Evolutionary conservation across 2,888 invertebrate genomes (phyloP), one percentile per base, ranked within the genome.

Genomic region (Calameuta filiformis): DNA sequence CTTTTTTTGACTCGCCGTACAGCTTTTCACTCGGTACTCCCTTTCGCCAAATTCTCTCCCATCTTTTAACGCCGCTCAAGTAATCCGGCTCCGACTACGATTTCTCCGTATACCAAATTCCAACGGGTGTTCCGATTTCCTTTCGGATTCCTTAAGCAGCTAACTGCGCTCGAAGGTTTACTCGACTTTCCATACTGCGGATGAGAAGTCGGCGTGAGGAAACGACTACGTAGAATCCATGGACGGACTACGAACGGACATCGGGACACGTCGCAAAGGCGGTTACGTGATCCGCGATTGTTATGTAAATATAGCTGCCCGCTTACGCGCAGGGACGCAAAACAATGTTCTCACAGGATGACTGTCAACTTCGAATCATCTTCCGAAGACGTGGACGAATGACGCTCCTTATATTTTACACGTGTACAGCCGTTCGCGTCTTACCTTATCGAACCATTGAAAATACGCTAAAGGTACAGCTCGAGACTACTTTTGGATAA

Each of bases 271-370:
- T 84, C 86, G 87, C 86, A 81, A 85, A 85, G 85, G 85, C 85
- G 83, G 88, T 90, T 90, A 90, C 89, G 90, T 89, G 88, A 90
- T 89, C 85, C 81, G 83, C 88, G 87, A 90, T 89, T 90, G 89
- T 90, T 90, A 90, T 90, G 89, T 90, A 90, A 90, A 90, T 90
- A 87, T 84, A 83, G 82, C 81, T 83, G 84, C 81, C 82, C 84
- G 85, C 83, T 86, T 85, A 84, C 86, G 85, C 85, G 83, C 86
- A 84, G 84, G 82, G 84, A 85, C 82, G 83, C 83, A 83, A 83
- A 84, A 85, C 83, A 83, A 84, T 83, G 84, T 82, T 81, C 82
- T 82, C 81, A 79, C 79, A 81, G 85, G 81, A 86, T 87, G 87
- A 87, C 86, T 86, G 83, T 87, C 83, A 83, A 86, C 84, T 86